phyloP scores from a whole-genome alignment of 2,113 vertebrate species.

The Actinemys pallida region DNA sequence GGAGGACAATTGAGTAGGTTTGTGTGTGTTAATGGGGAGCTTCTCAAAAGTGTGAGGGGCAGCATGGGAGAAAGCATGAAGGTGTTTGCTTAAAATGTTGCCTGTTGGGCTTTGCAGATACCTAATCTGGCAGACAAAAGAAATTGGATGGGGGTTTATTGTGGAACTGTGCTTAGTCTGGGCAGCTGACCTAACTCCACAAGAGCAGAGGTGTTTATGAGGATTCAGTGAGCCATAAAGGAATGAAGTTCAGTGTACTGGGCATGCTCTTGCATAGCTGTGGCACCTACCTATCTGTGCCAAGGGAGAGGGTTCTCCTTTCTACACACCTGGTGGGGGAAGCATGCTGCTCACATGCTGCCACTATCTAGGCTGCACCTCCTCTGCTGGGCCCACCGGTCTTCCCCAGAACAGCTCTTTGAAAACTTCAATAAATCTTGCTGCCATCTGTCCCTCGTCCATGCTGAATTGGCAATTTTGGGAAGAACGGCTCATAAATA shows the following conservation, averaged over 20 bases:
- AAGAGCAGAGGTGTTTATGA: neutral
- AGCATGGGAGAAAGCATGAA: neutral
- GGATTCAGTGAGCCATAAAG: neutral
- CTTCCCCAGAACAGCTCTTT: neutral
- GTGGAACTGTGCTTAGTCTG: neutral
- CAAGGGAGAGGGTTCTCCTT: neutral
- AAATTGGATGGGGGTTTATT: neutral
- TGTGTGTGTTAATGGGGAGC: neutral
- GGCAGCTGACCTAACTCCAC: neutral
- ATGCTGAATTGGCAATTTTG: neutral
- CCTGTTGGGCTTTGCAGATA: neutral
- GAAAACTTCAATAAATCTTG: neutral
- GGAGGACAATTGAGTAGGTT: neutral
- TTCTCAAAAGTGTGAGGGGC: neutral
- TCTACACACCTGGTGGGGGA: neutral
- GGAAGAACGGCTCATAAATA: neutral
- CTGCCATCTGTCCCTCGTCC: slow-evolving; percentile 15
- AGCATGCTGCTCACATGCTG: neutral
- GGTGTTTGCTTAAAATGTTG: neutral
- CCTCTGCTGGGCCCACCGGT: neutral
- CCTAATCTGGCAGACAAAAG: neutral
- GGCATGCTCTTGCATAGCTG: neutral
- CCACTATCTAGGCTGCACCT: neutral
- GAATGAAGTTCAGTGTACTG: neutral
- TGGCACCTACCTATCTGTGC: neutral